Evolutionary conservation across 2,797 vertebrate genomes (phyloP).

Genomic region (Cetoscarus ocellatus): DNA sequence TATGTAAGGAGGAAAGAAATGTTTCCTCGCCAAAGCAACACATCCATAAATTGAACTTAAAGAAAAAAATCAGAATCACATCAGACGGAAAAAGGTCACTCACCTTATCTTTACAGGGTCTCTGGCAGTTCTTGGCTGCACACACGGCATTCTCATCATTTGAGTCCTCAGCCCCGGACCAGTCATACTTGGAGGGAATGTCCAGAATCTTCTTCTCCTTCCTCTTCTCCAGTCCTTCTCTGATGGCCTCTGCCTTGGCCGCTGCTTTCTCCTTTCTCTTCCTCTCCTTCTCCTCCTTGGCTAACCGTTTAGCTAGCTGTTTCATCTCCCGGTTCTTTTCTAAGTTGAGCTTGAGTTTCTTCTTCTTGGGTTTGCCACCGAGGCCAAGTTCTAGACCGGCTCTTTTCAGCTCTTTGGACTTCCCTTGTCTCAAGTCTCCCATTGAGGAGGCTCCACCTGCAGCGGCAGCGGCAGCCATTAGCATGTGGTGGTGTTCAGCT

Average conservation of each 20-base stretch:
- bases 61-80: not conserved
- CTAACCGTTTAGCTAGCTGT: conserved; percentile 95
- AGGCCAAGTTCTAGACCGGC: conserved; percentile 82
- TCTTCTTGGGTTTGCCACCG: conserved; percentile 94
- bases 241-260: conserved; percentile 89
- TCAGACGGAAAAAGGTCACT: conserved; percentile 23
- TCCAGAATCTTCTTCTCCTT: conserved; percentile 96
- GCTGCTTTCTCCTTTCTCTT: conserved; percentile 94
- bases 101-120: conserved; percentile 99
- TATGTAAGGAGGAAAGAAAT: not conserved
- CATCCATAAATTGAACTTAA: not conserved
- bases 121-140: conserved; percentile 95
- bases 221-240: conserved; percentile 93
- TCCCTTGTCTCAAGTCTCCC: conserved; percentile 83
- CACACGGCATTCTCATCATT: conserved; percentile 98
- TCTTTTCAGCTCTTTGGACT: conserved; percentile 94
- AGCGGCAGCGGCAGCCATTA: conserved; percentile 77
- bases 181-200: conserved; percentile 98
- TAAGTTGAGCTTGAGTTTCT: conserved; percentile 94
- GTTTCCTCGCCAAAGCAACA: not conserved
- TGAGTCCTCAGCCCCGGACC: conserved; percentile 98
- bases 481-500: conserved; percentile 90
- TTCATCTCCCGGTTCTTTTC: conserved; percentile 97
- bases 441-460: conserved; percentile 61
- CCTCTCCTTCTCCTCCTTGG: conserved; percentile 97